Evolutionary conservation across 2,113 vertebrate species (phyloP).

Genomic region (Herpetotheres cachinnans): DNA sequence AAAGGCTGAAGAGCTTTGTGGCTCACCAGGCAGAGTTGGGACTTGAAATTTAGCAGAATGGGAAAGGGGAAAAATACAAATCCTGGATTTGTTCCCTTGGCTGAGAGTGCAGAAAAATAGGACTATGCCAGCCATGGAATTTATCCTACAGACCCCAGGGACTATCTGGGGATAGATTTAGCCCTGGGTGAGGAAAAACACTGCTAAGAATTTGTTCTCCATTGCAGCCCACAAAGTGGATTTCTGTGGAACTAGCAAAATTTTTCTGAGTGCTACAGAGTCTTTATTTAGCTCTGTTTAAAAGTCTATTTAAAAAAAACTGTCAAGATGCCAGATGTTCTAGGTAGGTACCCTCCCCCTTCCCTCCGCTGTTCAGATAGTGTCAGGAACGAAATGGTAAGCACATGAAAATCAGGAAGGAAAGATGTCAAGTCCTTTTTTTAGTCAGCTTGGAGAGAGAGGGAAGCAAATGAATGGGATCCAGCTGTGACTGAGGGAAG

Average conservation of each 20-base stretch:
- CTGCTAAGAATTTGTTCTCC: neutral
- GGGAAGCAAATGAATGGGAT: conserved; percentile 39
- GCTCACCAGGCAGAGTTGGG: neutral
- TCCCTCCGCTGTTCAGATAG: neutral
- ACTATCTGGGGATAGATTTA: neutral
- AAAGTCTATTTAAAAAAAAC: conserved; percentile 40
- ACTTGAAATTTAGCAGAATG: neutral
- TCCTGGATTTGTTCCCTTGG: neutral
- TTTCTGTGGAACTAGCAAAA: conserved; percentile 31
- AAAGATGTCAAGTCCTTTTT: conserved; percentile 43
- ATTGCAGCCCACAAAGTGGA: neutral
- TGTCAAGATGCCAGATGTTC: conserved; percentile 58
- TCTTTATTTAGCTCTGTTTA: conserved; percentile 55
- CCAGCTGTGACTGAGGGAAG: conserved; percentile 43
- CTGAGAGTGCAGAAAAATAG: neutral
- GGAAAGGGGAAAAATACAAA: neutral
- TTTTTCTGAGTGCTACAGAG: neutral
- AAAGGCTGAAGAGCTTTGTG: neutral
- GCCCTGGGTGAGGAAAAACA: neutral
- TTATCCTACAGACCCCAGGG: neutral
- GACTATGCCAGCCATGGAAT: neutral
- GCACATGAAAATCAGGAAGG: conserved; percentile 39
- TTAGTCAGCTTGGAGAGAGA: neutral
- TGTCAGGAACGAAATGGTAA: conserved; percentile 26
- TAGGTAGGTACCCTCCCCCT: conserved; percentile 33